Percentiles rank a stretch among this genome's conserved stretches.
phyloP scores from a whole-genome alignment of 2,888 invertebrate genomes.

The Oegoconia quadripuncta region DNA sequence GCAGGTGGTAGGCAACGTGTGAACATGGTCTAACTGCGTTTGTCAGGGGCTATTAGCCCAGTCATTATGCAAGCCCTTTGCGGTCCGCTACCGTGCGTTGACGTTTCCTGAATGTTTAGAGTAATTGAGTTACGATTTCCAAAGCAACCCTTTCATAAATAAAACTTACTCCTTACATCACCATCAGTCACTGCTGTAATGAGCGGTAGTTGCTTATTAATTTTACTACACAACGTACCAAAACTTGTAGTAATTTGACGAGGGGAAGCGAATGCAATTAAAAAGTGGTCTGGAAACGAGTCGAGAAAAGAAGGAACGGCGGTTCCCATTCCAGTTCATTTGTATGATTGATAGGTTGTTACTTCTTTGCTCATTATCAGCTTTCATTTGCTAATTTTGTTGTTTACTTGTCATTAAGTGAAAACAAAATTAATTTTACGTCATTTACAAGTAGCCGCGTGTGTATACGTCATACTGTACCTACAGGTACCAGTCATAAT shows the following conservation, averaged over 20 bases:
- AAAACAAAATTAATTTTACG: not conserved
- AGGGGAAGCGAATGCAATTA: constrained; percentile 2
- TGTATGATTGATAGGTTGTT: constrained; percentile 5
- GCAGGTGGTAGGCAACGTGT: constrained; percentile 53
- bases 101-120: constrained; percentile 57
- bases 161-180: constrained; percentile 38
- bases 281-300: constrained; percentile 1
- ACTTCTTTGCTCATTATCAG: not conserved
- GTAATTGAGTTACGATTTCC: constrained; percentile 53
- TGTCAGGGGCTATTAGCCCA: constrained; percentile 30
- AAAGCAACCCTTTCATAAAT: constrained; percentile 35
- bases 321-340: constrained; percentile 7
- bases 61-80: constrained; percentile 50
- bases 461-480: too few species aligned
- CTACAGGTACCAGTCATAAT: too few species aligned
- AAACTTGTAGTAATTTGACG: constrained; percentile 1
- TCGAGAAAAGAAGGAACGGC: constrained; percentile 1
- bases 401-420: not conserved
- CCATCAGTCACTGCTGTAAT: constrained; percentile 34
- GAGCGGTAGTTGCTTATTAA: constrained; percentile 16
- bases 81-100: constrained; percentile 37
- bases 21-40: constrained; percentile 44
- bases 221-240: constrained; percentile 1
- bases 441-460: too few species aligned
- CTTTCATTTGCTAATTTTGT: constrained; percentile 6